Conservation (phyloP, 2,113 vertebrate genomes). For the Manacus vitellinus region DNA sequence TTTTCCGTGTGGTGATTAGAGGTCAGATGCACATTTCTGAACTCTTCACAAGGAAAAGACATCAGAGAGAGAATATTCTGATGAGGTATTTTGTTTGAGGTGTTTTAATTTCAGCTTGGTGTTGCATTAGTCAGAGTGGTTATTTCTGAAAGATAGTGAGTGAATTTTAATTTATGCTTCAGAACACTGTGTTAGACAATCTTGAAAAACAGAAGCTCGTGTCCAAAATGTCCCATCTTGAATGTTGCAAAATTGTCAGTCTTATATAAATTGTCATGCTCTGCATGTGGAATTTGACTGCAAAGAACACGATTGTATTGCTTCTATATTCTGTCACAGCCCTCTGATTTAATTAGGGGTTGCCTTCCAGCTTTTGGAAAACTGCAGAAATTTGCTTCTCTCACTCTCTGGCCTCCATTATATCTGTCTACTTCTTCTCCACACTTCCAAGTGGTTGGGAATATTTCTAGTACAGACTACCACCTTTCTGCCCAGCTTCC, state of each 20-base stretch:
- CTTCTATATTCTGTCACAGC: neutral
- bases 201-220: fast-evolving
- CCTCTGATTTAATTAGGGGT: neutral
- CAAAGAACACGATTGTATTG: neutral
- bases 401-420: neutral
- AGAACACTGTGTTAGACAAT: neutral
- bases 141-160: neutral
- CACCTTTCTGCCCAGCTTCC: neutral
- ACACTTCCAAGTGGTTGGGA: neutral
- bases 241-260: neutral
- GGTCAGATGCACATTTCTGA: neutral
- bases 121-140: neutral
- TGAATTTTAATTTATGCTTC: neutral
- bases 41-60: neutral
- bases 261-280: fast-evolving
- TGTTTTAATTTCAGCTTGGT: neutral
- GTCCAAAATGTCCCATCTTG: neutral
- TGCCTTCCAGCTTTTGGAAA: neutral
- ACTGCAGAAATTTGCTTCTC: neutral
- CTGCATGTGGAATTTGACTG: neutral
- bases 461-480: neutral
- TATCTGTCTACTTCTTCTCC: neutral
- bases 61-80: neutral
- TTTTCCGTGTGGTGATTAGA: neutral
- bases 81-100: neutral